phyloP scores from a whole-genome alignment of 2,888 invertebrate species.

The Eutolmus rufibarbis region DNA sequence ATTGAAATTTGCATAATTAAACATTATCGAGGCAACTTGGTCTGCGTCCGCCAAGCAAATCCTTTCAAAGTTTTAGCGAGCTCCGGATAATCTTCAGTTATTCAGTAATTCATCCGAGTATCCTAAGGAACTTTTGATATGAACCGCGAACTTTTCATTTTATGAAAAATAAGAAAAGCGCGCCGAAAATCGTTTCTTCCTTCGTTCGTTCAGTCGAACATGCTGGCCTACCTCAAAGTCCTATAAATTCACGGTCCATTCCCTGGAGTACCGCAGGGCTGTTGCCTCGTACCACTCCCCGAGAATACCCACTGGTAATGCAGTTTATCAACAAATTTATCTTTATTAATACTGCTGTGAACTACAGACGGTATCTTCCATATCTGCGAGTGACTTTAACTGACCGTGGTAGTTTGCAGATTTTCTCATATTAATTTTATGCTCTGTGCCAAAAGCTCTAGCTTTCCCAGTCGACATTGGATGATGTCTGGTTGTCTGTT shows the following conservation, averaged over 20 bases:
- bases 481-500: neutral
- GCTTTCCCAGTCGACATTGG: neutral
- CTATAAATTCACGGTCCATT: neutral
- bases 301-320: neutral
- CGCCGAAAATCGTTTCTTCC: neutral
- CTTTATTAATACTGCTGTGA: neutral
- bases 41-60: neutral
- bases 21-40: neutral
- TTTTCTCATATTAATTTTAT: neutral
- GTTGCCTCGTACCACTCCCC: neutral
- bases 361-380: neutral
- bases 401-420: neutral
- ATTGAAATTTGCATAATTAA: neutral
- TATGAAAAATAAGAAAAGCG: neutral
- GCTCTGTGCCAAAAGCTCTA: neutral
- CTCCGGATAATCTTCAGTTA: neutral
- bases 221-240: neutral
- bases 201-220: neutral
- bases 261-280: neutral
- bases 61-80: neutral
- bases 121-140: neutral
- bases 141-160: constrained; percentile 17
- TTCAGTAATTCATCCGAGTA: neutral
- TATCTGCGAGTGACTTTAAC: neutral
- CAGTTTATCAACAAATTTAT: constrained; percentile 9